These are phyloP conservation scores for Catalaphyllia jardinei DNA, from an alignment of 64 coral and sea anemone genomes.

Conservation along the genomic window DNA sequence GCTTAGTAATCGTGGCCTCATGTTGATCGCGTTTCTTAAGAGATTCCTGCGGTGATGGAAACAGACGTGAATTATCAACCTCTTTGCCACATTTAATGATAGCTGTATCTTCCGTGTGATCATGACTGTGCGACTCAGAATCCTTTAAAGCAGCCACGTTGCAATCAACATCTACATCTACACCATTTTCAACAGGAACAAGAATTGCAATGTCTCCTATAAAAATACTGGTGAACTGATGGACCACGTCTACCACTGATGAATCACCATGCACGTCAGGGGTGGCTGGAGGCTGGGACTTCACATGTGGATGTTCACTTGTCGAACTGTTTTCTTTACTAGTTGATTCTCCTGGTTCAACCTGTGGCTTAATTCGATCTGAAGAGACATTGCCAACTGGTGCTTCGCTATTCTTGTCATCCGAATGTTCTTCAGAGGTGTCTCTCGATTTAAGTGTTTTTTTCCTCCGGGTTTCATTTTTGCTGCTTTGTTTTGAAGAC, in stretches of 20 bases:
- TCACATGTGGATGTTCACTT: neutral
- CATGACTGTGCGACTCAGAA: neutral
- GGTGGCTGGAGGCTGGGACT: neutral
- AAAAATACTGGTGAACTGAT: constrained; percentile 8
- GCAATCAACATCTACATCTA: neutral
- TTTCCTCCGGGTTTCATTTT: neutral
- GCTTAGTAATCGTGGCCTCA: neutral
- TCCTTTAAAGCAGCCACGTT: neutral
- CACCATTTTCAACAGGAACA: neutral
- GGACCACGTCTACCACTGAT: neutral
- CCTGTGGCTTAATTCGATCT: neutral
- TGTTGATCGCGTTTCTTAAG: neutral
- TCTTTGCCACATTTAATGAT: neutral
- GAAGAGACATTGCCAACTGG: neutral
- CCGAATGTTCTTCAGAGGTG: no score
- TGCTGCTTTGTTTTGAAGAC: neutral
- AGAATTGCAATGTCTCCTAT: constrained; percentile 31
- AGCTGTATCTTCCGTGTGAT: neutral
- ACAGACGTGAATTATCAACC: neutral
- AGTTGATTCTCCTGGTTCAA: neutral
- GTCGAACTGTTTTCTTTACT: neutral
- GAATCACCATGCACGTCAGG: neutral
- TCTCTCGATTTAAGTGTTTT: neutral
- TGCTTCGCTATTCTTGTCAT: neutral
- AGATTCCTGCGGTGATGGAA: neutral